phyloP scores from a whole-genome alignment of 2,797 vertebrate genomes.

The Bradypodion ventrale region DNA sequence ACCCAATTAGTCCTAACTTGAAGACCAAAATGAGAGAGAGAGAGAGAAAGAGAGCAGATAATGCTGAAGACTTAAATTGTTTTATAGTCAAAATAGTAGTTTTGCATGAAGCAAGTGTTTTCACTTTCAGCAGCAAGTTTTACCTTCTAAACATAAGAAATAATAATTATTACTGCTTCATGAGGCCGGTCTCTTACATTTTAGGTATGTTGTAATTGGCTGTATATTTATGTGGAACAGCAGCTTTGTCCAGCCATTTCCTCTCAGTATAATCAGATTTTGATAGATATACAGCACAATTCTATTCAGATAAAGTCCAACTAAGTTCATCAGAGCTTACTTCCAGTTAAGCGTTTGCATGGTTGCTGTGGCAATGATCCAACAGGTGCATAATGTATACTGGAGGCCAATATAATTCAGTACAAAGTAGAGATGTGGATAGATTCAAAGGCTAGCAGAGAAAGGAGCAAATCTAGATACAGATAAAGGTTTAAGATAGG shows the following conservation, averaged over 20 bases:
- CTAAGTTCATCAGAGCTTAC: not conserved
- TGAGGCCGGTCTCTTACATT: constrained; percentile 28
- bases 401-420: too few species aligned
- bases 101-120: constrained; percentile 47
- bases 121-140: constrained; percentile 58
- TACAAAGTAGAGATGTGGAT: too few species aligned
- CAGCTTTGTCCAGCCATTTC: not conserved
- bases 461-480: too few species aligned
- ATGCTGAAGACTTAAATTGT: constrained; percentile 46
- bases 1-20: constrained; percentile 51
- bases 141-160: constrained; percentile 40
- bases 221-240: not conserved
- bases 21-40: constrained; percentile 47
- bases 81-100: constrained; percentile 52
- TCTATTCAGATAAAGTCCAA: not conserved
- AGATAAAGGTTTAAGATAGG: too few species aligned
- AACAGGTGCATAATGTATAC: too few species aligned
- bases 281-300: not conserved
- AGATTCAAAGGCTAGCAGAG: too few species aligned
- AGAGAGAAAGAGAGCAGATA: constrained; percentile 36
- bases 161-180: constrained; percentile 38
- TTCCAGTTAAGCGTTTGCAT: not conserved
- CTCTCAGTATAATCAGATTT: not conserved
- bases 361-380: too few species aligned
- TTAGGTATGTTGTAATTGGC: not conserved